Percentiles rank a stretch among this genome's conserved stretches.
phyloP scores from a whole-genome alignment of 2,113 vertebrate genomes.

The Vidua chalybeata region DNA sequence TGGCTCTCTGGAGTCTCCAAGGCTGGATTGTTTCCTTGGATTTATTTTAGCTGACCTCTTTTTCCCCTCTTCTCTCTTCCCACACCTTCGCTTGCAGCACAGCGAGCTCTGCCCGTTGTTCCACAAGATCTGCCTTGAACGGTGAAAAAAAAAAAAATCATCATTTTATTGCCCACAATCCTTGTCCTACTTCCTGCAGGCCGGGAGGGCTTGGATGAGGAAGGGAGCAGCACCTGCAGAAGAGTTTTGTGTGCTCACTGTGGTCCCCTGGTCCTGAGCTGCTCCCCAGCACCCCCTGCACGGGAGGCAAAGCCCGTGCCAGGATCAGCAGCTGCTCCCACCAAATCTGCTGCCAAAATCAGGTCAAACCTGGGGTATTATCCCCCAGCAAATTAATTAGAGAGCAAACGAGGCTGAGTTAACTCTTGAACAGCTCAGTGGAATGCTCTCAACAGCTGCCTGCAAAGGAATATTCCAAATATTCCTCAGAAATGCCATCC shows the following conservation, averaged over 20 bases:
- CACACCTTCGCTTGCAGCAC: not conserved
- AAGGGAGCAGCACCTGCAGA: not conserved
- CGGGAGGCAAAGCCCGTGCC: not conserved
- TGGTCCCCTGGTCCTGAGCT: not conserved
- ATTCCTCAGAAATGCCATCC: not conserved
- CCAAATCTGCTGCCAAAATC: not conserved
- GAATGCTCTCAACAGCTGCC: not conserved
- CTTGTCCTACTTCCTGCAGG: not conserved
- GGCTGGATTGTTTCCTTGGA: not conserved
- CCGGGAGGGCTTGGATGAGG: not conserved
- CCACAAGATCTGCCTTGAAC: not conserved
- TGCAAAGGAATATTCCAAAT: not conserved
- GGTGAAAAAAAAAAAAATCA: not conserved
- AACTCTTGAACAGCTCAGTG: not conserved
- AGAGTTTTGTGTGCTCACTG: fast-evolving
- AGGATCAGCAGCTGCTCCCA: not conserved
- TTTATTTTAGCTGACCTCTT: not conserved
- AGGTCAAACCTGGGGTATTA: conserved; percentile 12
- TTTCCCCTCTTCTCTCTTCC: not conserved
- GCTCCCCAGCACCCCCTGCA: not conserved
- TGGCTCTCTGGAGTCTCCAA: not conserved
- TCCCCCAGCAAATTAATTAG: conserved; percentile 19
- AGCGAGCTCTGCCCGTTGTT: not conserved
- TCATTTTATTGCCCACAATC: not conserved
- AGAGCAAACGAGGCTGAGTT: not conserved